phyloP scores from a whole-genome alignment of 2,113 vertebrate genomes.

The Daboia siamensis region DNA sequence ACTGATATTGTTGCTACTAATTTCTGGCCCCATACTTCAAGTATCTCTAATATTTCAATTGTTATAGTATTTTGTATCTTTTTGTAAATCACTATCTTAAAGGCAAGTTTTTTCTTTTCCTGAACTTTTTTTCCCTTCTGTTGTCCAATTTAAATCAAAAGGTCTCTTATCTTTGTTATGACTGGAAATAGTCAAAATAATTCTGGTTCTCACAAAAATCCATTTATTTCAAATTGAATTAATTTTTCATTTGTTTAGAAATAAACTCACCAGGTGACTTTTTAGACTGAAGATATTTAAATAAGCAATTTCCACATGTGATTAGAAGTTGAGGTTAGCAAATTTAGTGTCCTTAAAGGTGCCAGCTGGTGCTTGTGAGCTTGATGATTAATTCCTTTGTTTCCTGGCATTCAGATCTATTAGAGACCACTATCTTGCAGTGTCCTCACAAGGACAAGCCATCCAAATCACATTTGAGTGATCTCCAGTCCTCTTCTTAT shows the following conservation, averaged over 20 bases:
- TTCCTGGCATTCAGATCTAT: background rate
- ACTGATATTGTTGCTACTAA: background rate
- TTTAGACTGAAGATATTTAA: background rate
- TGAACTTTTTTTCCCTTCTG: background rate
- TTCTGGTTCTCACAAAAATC: background rate
- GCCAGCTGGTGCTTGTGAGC: background rate
- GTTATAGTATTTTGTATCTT: background rate
- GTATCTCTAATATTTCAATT: background rate
- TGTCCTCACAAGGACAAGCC: background rate
- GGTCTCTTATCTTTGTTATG: background rate
- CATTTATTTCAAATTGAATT: background rate
- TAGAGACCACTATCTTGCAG: background rate
- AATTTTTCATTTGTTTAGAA: background rate
- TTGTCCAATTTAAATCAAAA: background rate
- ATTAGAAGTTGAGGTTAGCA: background rate
- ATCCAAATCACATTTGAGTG: background rate
- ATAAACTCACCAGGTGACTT: background rate
- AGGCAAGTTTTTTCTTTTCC: background rate
- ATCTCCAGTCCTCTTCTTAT: background rate
- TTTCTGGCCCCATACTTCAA: background rate
- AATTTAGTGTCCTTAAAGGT: background rate
- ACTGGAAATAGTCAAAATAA: background rate
- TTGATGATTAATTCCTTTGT: background rate
- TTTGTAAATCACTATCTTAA: background rate
- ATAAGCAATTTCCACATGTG: background rate